phyloP scores from a whole-genome alignment of 2,113 vertebrate species.

The Amia ocellicauda region DNA sequence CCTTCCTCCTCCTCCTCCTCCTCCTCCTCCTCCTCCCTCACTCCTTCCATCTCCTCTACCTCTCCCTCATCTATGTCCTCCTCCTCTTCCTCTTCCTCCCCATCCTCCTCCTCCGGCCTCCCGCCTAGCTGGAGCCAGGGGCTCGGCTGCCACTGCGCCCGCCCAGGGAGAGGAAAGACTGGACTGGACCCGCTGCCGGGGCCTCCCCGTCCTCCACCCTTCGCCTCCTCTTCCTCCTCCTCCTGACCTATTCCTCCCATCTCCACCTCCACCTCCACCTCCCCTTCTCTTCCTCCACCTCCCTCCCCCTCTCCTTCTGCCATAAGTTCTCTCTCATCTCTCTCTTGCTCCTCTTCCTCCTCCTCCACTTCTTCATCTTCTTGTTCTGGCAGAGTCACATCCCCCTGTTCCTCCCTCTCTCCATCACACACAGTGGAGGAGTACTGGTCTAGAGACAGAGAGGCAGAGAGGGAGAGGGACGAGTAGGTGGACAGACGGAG shows the following conservation, averaged over 20 bases:
- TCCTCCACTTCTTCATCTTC: constrained; percentile 14
- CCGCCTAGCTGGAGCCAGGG: constrained; percentile 48
- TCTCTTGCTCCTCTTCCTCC: constrained; percentile 35
- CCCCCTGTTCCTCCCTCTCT: constrained; percentile 2
- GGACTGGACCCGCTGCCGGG: constrained; percentile 18
- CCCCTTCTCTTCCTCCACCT: constrained; percentile 18
- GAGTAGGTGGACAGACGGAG: constrained; percentile 28
- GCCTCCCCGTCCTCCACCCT: no score
- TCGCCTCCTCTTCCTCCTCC: no score
- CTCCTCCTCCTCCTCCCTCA: not conserved
- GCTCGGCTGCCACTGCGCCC: constrained; percentile 48
- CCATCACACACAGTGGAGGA: constrained; percentile 32
- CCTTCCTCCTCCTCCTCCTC: constrained; percentile 44
- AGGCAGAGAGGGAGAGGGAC: constrained; percentile 26
- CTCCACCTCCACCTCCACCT: not conserved
- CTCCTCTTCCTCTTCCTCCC: constrained; percentile 14
- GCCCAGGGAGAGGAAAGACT: constrained; percentile 21
- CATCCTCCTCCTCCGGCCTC: constrained; percentile 29
- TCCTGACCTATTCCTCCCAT: no score
- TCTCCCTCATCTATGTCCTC: constrained; percentile 32
- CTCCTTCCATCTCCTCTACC: not conserved
- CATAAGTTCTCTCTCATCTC: constrained; percentile 35
- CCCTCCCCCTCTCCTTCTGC: constrained; percentile 19
- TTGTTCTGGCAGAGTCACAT: no score
- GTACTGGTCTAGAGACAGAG: constrained; percentile 36